Conservation (phyloP, 2,797 vertebrate species). For the Schizothorax lantsangensis region DNA sequence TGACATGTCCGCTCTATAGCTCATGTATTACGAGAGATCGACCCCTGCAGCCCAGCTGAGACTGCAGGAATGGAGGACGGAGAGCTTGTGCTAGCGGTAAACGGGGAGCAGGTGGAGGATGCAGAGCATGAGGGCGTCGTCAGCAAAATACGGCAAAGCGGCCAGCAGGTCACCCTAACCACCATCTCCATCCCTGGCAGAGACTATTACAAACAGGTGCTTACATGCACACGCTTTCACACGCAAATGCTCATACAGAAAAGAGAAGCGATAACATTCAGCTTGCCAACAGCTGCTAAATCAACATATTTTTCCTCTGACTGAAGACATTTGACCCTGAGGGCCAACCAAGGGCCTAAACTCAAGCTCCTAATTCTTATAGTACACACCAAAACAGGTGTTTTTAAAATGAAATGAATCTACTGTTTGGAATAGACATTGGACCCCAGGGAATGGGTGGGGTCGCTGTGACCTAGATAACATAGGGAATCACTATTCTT, state of each 20-base stretch:
- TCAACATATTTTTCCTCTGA: constrained; percentile 26
- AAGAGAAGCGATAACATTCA: constrained; percentile 5
- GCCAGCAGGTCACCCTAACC: constrained; percentile 78
- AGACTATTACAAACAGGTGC: constrained; percentile 84
- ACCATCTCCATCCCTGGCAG: constrained; percentile 81
- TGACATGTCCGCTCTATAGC: constrained; percentile 66
- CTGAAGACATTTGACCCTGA: constrained; percentile 32
- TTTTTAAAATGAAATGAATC: not conserved
- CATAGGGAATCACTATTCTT: constrained; percentile 16
- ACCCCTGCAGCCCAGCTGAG: constrained; percentile 86
- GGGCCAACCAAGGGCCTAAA: not conserved
- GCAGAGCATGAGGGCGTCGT: constrained; percentile 87
- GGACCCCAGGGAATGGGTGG: constrained; percentile 21
- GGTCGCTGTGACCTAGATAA: constrained; percentile 36
- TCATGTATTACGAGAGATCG: constrained; percentile 89
- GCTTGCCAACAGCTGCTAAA: constrained; percentile 16
- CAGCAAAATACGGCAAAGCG: constrained; percentile 77
- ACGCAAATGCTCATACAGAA: not conserved
- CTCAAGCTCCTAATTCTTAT: not conserved
- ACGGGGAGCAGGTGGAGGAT: constrained; percentile 83
- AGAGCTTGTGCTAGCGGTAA: constrained; percentile 89
- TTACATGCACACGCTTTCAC: not conserved
- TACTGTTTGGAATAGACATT: constrained; percentile 10
- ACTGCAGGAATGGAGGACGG: constrained; percentile 88
- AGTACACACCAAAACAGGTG: constrained; percentile 18